Conservation (phyloP, 1,140 invertebrate genomes). For the Trichonephila inaurata region DNA sequence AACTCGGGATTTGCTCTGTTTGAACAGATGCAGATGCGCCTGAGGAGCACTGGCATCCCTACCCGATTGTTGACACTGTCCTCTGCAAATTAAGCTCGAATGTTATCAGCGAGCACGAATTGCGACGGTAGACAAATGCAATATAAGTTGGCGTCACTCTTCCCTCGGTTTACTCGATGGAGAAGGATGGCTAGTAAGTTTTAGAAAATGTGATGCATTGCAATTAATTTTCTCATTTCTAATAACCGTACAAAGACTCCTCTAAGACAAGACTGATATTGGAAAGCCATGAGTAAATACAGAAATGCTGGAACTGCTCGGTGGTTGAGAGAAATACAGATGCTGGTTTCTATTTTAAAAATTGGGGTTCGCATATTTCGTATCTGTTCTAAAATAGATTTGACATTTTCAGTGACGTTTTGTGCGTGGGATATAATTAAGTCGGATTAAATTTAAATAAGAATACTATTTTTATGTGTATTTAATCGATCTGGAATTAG, state of each 20-base stretch:
- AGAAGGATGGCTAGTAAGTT: slow-evolving; percentile 34
- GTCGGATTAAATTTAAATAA: too few species aligned
- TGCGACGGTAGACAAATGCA: slow-evolving; percentile 67
- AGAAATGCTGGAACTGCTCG: neutral
- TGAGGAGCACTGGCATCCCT: slow-evolving; percentile 54
- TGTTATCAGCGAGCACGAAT: slow-evolving; percentile 37
- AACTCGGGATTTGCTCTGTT: slow-evolving; percentile 50
- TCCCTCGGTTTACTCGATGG: neutral
- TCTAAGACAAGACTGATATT: neutral
- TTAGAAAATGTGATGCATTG: slow-evolving; percentile 38
- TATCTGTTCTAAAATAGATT: neutral
- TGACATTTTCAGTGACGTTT: too few species aligned
- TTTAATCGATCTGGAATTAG: too few species aligned
- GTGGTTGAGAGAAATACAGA: neutral
- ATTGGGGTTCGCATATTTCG: neutral
- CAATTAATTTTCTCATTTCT: slow-evolving; percentile 62
- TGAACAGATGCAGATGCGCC: slow-evolving; percentile 75
- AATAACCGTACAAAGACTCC: slow-evolving; percentile 18
- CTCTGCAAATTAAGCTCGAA: slow-evolving; percentile 72
- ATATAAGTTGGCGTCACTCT: slow-evolving; percentile 59
- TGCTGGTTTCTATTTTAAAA: neutral
- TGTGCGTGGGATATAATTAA: too few species aligned
- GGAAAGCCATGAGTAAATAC: slow-evolving; percentile 18
- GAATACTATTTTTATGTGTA: too few species aligned
- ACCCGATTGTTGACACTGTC: slow-evolving; percentile 70